Evolutionary conservation across 2,888 invertebrate genomes (phyloP), one percentile per base, ranked within the genome.

Genomic region (Cremastinae sp.): DNA sequence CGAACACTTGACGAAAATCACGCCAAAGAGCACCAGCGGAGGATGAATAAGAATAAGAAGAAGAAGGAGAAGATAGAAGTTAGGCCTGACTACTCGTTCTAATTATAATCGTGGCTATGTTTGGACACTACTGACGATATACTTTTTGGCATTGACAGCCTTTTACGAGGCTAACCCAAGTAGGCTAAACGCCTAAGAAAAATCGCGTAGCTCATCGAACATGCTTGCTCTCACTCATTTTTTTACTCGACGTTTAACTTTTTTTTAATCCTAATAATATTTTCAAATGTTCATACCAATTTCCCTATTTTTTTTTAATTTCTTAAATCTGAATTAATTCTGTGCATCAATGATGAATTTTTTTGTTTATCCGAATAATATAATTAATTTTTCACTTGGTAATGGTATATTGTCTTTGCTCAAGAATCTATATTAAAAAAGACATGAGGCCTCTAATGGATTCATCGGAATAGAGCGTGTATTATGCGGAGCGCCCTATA

Each of bases 41-140:
- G 34, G 68, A 68, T 49, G 58, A 75, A 53, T 36, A 62, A 43
- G 69, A 64, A 28, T 54, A 36, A 56, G 51, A 22, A 1, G 65
- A 59, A 36, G 69, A 66, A 59, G 64, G 10, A 43, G 38, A 64
- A 41, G 64, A 47, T 58, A n/a, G 58, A 47, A 36, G 41, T 78
- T 78, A 69, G 66, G 80, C 71, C 74, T 78, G 76, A 79, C 83
- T 83, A 80, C 81, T 80, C 78, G 75, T 82, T 84, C 87, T 89
- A 88, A 89, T 89, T 87, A 87, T 87, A 88, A 81, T 71, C 81
- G 84, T 82, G 78, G 85, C 87, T 87, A 88, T 85, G 81, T 87
- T 87, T 85, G 85, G 85, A 83, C 75, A 71, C 72, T 70, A 72
- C 76, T 73, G 78, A 81, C 83, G 81, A 86, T 84, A 86, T 85